phyloP scores from a whole-genome alignment of 2,797 vertebrate species.

The Sparidentex hasta region DNA sequence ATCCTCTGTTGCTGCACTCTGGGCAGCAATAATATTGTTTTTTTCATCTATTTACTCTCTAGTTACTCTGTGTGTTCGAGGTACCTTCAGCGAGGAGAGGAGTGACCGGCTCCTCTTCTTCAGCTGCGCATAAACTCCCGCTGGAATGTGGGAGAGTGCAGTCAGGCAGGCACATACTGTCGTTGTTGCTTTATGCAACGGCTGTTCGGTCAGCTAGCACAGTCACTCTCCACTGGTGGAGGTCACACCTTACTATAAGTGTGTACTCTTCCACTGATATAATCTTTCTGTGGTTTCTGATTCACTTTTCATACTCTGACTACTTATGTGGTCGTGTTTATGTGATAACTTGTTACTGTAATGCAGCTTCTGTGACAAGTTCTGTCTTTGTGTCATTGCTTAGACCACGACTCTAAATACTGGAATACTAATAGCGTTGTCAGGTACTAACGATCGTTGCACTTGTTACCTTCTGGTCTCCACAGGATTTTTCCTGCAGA shows the following conservation, averaged over 20 bases:
- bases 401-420: not conserved
- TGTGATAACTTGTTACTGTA: not conserved
- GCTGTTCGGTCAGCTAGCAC: constrained; percentile 27
- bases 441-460: constrained; percentile 3
- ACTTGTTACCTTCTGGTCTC: constrained; percentile 19
- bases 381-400: constrained; percentile 2
- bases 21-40: not conserved
- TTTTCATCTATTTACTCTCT: not conserved
- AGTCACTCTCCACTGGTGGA: constrained; percentile 24
- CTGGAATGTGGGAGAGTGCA: constrained; percentile 66
- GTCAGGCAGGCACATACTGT: constrained; percentile 55
- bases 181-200: constrained; percentile 50
- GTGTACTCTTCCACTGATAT: constrained; percentile 9
- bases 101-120: constrained; percentile 47
- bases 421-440: not conserved
- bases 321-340: not conserved
- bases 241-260: constrained; percentile 26
- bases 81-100: constrained; percentile 16
- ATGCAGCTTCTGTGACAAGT: not conserved
- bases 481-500: constrained; percentile 72
- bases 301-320: not conserved
- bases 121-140: constrained; percentile 24
- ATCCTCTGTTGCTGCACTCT: not conserved
- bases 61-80: constrained; percentile 14
- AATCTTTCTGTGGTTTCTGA: not conserved